Base-by-base conservation (phyloP, 2,888 invertebrate species). In the Agrochola macilenta region DNA sequence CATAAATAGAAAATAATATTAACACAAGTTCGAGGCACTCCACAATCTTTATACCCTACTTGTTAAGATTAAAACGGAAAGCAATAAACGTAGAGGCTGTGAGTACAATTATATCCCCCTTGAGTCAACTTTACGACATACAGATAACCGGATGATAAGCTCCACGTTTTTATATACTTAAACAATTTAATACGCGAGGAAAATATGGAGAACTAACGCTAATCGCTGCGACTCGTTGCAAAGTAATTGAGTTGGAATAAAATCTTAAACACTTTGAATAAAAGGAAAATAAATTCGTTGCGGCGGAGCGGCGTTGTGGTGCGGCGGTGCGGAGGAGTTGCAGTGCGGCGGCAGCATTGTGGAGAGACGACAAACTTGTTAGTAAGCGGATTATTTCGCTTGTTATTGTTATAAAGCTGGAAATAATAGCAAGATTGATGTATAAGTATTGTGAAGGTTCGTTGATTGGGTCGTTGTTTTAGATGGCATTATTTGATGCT, bases 201-300 rank as follows among this genome's bases (percentile, higher is more conserved):
- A 78, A 87, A 78, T 81, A 85, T 83, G 78, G 63, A 81, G 76
- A 87, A 81, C 71, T 86, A 75, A 70, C 63, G 46, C 66, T 74
- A 54, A 82, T 70, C 68, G 73, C 63, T 76, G 74, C 72, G 74
- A 73, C 68, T 69, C 69, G 54, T 26, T 80, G 69, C 64, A 57
- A 85, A 80, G 87, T 87, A 85, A 87, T 87, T 78, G 87, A 80
- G 80, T 78, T 83, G 81, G 70, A 85, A 81, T 84, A 79, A 80
- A 87, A 83, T 85, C 78, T 85, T 82, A 80, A 87, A 74, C 71
- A 81, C 63, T 82, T 66, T 74, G 78, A 84, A 84, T 84, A 72
- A 84, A 84, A 68, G 76, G 52, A 74, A 74, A 81, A 74, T 85
- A 85, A 87, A 85, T 71, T 52, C 65, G 46, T 69, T 74, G 60